These are phyloP conservation scores for Mythimna ferrago DNA, from an alignment of 2,888 invertebrate species.

Conservation along the genomic window DNA sequence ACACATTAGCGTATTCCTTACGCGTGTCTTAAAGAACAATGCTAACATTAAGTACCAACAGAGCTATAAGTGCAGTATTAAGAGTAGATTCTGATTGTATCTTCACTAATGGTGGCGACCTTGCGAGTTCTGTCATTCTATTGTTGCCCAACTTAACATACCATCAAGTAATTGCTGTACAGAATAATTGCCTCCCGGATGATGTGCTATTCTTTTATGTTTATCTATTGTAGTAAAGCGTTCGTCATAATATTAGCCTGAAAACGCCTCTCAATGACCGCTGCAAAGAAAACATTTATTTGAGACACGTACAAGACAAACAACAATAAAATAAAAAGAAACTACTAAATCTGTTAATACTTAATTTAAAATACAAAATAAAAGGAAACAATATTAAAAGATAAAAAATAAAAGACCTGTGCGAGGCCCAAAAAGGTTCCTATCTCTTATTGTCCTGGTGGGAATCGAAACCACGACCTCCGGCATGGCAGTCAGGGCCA, in stretches of 20 bases:
- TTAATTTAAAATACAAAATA: too few species aligned
- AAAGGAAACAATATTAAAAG: too few species aligned
- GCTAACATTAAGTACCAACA: conserved; percentile 19
- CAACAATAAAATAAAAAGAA: too few species aligned
- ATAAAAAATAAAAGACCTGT: too few species aligned
- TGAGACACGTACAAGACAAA: too few species aligned
- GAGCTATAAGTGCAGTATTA: conserved; percentile 27
- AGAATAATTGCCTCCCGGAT: conserved; percentile 66
- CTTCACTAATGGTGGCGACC: conserved; percentile 74
- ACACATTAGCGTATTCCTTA: background rate
- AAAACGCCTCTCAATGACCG: background rate
- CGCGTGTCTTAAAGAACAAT: conserved; percentile 23
- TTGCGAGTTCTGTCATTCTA: conserved; percentile 78
- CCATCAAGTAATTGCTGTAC: conserved; percentile 72
- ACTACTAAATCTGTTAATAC: too few species aligned
- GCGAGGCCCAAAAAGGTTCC: too few species aligned
- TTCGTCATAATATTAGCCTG: background rate
- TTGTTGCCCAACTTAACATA: conserved; percentile 82
- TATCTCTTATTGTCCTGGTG: too few species aligned
- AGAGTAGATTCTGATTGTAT: conserved; percentile 70
- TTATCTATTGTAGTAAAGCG: conserved; percentile 19
- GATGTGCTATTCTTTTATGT: conserved; percentile 40
- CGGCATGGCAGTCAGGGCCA: too few species aligned
- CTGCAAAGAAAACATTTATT: background rate
- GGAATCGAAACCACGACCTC: too few species aligned